These are phyloP conservation scores for Hemitrygon akajei DNA, from an alignment of 2,797 vertebrate species.

Conservation along the genomic window DNA sequence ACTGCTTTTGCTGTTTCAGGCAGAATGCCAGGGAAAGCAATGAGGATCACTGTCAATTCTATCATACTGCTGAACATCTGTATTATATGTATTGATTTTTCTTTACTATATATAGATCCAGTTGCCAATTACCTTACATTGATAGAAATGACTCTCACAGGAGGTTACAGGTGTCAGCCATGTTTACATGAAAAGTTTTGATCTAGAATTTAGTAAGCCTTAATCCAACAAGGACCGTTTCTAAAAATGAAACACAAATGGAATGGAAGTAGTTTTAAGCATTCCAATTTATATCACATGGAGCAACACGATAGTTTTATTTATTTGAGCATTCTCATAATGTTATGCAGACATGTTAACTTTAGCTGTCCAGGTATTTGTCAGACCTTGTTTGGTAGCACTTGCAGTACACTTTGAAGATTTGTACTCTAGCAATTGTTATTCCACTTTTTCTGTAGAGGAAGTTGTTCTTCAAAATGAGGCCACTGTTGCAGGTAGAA, in stretches of 20 bases:
- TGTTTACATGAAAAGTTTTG: not conserved
- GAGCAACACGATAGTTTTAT: no score
- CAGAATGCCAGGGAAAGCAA: not conserved
- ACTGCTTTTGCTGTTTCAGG: constrained; percentile 7
- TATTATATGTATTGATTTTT: constrained; percentile 7
- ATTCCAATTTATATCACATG: not conserved
- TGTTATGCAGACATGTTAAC: not conserved
- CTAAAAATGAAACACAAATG: not conserved
- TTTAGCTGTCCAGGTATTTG: not conserved
- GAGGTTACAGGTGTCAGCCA: not conserved
- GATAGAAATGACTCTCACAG: not conserved
- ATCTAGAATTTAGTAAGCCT: not conserved
- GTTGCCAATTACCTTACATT: not conserved
- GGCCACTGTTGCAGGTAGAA: not conserved
- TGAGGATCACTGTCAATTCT: not conserved
- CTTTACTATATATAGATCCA: not conserved
- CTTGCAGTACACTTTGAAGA: not conserved
- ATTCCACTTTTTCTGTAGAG: not conserved
- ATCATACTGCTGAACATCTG: not conserved
- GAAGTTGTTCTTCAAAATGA: not conserved
- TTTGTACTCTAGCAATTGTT: not conserved
- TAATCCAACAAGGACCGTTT: not conserved
- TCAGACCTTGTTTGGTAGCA: not conserved
- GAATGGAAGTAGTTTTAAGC: not conserved
- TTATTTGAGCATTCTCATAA: not conserved